A percentile compares a stretch with the other conserved stretches of the same genome.
phyloP scores from a whole-genome alignment of 2,888 invertebrate genomes.

The Volucella zonaria region DNA sequence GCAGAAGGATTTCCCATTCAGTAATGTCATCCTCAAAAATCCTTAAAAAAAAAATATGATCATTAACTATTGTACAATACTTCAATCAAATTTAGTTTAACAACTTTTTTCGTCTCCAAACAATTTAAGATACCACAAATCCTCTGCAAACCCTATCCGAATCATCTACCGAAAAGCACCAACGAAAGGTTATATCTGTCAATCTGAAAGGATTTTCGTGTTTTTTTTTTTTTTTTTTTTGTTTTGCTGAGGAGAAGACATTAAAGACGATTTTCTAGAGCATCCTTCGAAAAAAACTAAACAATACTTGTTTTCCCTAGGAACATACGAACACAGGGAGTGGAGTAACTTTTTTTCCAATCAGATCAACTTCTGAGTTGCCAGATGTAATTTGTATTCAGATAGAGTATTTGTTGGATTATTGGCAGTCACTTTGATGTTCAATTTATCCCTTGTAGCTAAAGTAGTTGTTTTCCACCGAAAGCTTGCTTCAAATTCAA shows the following conservation, averaged over 20 bases:
- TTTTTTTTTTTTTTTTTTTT: background rate
- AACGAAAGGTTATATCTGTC: constrained; percentile 7
- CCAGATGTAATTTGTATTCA: constrained; percentile 41
- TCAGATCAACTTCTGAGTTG: background rate
- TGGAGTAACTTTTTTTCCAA: constrained; percentile 8
- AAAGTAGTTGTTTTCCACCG: constrained; percentile 5
- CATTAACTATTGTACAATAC: too few species aligned
- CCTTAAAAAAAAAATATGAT: too few species aligned
- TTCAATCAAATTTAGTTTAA: too few species aligned
- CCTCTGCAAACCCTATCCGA: background rate
- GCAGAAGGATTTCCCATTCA: too few species aligned
- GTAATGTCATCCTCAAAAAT: too few species aligned
- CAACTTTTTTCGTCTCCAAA: background rate
- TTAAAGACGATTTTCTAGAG: background rate
- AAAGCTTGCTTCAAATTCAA: constrained; percentile 25
- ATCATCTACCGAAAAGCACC: background rate
- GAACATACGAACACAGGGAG: background rate
- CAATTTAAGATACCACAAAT: background rate
- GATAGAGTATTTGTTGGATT: constrained; percentile 23
- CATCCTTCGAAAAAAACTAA: background rate
- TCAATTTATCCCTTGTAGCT: background rate
- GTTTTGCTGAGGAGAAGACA: background rate
- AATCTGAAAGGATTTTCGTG: background rate
- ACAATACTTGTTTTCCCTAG: background rate
- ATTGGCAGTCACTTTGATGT: constrained; percentile 39